These are phyloP conservation scores for Steinernema hermaphroditum DNA, from an alignment of 2,888 invertebrate genomes.

Conservation along the genomic window DNA sequence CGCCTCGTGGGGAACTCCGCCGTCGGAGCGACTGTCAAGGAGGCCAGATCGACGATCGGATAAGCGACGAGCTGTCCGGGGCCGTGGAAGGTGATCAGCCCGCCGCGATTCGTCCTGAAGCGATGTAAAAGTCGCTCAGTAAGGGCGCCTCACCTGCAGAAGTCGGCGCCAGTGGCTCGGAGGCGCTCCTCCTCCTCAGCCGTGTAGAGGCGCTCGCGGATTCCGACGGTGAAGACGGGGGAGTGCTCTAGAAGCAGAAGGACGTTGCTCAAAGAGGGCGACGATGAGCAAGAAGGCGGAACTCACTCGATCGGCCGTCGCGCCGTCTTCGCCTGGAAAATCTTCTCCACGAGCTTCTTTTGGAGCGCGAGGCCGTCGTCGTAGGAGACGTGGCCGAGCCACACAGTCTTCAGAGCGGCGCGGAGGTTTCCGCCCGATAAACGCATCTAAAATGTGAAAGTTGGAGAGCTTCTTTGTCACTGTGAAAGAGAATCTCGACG, in stretches of 20 bases:
- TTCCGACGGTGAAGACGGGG: conserved; percentile 91
- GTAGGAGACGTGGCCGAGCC: conserved; percentile 59
- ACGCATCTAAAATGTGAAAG: not conserved
- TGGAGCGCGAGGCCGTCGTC: conserved; percentile 57
- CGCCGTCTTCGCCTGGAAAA: conserved; percentile 21
- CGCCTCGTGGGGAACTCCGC: not conserved
- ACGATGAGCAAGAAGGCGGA: not conserved
- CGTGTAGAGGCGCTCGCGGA: conserved; percentile 78
- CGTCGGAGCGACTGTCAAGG: conserved; percentile 69
- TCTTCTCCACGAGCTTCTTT: conserved; percentile 40
- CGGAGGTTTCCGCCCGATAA: not conserved
- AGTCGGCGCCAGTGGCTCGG: conserved; percentile 60
- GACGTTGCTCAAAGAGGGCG: conserved; percentile 49
- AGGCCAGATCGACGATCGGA: conserved; percentile 84
- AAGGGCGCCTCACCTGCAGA: conserved; percentile 67
- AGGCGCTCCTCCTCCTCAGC: conserved; percentile 71
- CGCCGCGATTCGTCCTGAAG: conserved; percentile 85
- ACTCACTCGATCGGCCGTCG: not conserved
- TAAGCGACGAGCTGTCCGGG: conserved; percentile 95
- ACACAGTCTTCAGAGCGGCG: conserved; percentile 45
- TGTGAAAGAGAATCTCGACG: too few relatives aligned
- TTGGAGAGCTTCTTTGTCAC: too few relatives aligned
- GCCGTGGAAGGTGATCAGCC: conserved; percentile 96
- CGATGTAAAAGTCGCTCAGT: not conserved
- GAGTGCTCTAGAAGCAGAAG: conserved; percentile 63